Conservation (phyloP, 2,888 invertebrate species). For the Oscheius sp. region DNA sequence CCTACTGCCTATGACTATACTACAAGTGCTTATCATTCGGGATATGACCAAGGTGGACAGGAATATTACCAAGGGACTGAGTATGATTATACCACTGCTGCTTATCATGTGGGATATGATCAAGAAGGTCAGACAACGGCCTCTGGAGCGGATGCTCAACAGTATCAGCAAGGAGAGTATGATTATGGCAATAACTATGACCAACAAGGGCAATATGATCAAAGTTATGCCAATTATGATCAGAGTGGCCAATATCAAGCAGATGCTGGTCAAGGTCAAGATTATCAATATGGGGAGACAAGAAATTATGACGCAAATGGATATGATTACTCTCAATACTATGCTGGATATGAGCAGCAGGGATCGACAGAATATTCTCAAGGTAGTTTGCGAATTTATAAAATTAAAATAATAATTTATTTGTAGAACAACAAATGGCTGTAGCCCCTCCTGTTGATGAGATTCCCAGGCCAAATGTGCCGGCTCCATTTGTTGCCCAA, state of each 20-base stretch:
- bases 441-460: neutral
- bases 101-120: slow-evolving; percentile 30
- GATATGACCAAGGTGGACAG: slow-evolving; percentile 34
- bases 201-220: slow-evolving; percentile 37
- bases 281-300: slow-evolving; percentile 3
- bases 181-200: slow-evolving; percentile 27
- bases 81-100: slow-evolving; percentile 36
- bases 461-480: neutral
- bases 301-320: neutral
- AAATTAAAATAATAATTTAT: neutral
- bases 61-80: slow-evolving; percentile 16
- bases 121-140: slow-evolving; percentile 17
- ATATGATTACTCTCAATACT: slow-evolving; percentile 10
- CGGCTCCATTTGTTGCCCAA: neutral
- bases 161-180: neutral
- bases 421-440: neutral
- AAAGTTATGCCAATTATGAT: slow-evolving; percentile 32
- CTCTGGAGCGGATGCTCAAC: slow-evolving; percentile 7
- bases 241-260: neutral
- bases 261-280: neutral
- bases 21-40: slow-evolving; percentile 30
- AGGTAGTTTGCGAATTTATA: too few species aligned
- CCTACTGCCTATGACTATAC: slow-evolving; percentile 32
- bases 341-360: slow-evolving; percentile 2
- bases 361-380: too few species aligned